These are phyloP conservation scores for Galerucella calmariensis DNA, from an alignment of 2,888 invertebrate species.

Conservation along the genomic window DNA sequence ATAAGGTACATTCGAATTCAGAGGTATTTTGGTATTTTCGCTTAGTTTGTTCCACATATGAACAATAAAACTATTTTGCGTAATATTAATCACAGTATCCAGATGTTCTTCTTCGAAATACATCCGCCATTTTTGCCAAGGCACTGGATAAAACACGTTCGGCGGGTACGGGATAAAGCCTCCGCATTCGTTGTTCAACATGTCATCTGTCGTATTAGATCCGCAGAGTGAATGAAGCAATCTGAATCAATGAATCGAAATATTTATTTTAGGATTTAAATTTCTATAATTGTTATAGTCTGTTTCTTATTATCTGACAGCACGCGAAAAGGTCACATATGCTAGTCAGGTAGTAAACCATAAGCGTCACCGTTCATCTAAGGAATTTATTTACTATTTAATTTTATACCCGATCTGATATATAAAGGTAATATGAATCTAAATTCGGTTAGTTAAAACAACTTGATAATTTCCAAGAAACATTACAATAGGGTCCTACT, in stretches of 20 bases:
- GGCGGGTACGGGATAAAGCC: slow-evolving; percentile 74
- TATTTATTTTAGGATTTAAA: neutral
- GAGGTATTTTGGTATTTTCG: slow-evolving; percentile 57
- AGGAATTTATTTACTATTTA: no score
- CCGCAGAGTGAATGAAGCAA: slow-evolving; percentile 71
- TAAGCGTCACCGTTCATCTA: no score
- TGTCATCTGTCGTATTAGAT: slow-evolving; percentile 66
- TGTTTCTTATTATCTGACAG: no score
- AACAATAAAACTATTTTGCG: slow-evolving; percentile 65
- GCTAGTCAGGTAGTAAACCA: no score
- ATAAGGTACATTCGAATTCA: slow-evolving; percentile 67
- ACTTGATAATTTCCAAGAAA: no score
- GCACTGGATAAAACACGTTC: slow-evolving; percentile 75
- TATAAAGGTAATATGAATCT: no score
- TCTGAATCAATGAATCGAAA: slow-evolving; percentile 45
- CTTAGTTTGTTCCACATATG: slow-evolving; percentile 73
- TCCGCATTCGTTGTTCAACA: slow-evolving; percentile 69
- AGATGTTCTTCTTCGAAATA: slow-evolving; percentile 69
- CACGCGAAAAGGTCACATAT: no score
- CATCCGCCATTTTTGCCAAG: slow-evolving; percentile 70
- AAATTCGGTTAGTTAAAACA: no score
- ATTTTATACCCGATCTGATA: no score
- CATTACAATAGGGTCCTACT: no score
- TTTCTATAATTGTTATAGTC: neutral
- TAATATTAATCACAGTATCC: slow-evolving; percentile 59